A percentile compares a stretch with the other conserved stretches of the same genome.
phyloP scores from a whole-genome alignment of 2,113 vertebrate species.

The Cavia aperea region DNA sequence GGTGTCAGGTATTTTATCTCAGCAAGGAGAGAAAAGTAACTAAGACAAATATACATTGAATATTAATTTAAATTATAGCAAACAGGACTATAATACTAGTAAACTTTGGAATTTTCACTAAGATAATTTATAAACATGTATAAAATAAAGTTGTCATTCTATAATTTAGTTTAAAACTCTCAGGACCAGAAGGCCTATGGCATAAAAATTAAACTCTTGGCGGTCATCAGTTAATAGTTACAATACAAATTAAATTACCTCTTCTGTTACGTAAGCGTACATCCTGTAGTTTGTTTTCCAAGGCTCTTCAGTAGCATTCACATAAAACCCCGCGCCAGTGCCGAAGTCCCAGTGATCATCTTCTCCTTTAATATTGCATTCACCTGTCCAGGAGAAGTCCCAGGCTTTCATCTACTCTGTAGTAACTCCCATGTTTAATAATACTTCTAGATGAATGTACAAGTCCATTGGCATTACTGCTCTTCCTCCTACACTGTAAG shows the following conservation, averaged over 20 bases:
- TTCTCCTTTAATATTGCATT: conserved; percentile 92
- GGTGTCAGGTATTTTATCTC: not conserved
- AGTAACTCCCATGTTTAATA: not conserved
- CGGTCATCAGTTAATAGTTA: not conserved
- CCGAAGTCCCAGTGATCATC: conserved; percentile 98
- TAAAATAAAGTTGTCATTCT: not conserved
- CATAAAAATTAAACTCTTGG: conserved; percentile 26
- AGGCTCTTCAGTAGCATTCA: conserved; percentile 90
- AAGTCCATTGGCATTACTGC: not conserved
- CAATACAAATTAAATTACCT: conserved; percentile 77
- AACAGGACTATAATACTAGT: not conserved
- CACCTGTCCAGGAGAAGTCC: conserved; percentile 76
- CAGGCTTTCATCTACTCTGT: not conserved
- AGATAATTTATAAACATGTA: not conserved
- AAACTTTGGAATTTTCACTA: conserved; percentile 2
- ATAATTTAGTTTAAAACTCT: conserved; percentile 20
- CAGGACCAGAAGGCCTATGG: not conserved
- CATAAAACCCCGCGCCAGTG: conserved; percentile 93
- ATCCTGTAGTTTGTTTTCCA: conserved; percentile 97
- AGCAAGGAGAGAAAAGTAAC: not conserved
- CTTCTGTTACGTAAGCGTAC: conserved; percentile 92
- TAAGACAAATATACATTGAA: not conserved
- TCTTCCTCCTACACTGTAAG: not conserved
- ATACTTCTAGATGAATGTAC: not conserved
- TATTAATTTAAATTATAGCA: not conserved